A percentile compares a stretch with the other conserved stretches of the same genome.
These are phyloP conservation scores for Gorsachius magnificus DNA, from an alignment of 2,797 vertebrate species.

Conservation along the genomic window DNA sequence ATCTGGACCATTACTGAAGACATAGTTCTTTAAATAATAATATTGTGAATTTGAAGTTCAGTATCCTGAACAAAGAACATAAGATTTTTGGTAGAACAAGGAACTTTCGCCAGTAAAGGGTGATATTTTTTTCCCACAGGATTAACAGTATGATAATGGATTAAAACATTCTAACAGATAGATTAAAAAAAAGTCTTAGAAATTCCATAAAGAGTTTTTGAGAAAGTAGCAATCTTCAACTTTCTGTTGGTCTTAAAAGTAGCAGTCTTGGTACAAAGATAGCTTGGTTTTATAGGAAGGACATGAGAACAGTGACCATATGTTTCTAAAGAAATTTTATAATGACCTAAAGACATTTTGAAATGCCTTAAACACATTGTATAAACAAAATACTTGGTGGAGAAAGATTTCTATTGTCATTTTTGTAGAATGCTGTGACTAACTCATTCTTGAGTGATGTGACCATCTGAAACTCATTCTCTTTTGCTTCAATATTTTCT, in stretches of 20 bases:
- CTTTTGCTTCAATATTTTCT: background rate
- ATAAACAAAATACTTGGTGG: background rate
- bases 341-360: background rate
- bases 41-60: background rate
- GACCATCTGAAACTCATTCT: slow-evolving; percentile 22
- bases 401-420: slow-evolving; percentile 15
- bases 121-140: background rate
- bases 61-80: background rate
- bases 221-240: background rate
- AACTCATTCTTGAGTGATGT: background rate
- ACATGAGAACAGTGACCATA: background rate
- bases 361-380: background rate
- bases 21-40: background rate
- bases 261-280: background rate
- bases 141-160: background rate
- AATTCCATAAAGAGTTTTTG: background rate
- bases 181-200: background rate
- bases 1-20: background rate
- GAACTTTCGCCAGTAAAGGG: background rate
- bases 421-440: background rate
- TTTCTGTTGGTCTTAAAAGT: background rate
- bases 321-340: background rate
- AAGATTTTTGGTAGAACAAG: background rate
- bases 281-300: background rate
- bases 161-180: background rate